Conservation (phyloP, 2,113 vertebrate genomes). For the Myxocyprinus asiaticus region DNA sequence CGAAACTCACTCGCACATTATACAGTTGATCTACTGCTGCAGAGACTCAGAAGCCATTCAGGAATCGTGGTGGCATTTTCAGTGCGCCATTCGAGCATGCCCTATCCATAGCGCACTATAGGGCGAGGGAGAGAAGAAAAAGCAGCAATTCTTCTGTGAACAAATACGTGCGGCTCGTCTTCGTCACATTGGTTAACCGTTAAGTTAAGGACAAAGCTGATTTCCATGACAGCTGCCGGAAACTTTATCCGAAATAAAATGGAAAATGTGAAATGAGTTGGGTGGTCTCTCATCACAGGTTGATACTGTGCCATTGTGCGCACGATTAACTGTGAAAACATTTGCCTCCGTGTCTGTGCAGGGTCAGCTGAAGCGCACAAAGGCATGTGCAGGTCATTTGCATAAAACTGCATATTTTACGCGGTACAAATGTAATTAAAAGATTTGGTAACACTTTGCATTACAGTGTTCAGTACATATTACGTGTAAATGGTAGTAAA, state of each 20-base stretch:
- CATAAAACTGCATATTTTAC: conserved; percentile 3
- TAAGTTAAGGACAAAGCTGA: conserved; percentile 55
- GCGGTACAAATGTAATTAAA: background rate
- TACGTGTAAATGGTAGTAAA: too few relatives aligned
- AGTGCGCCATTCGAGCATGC: conserved; percentile 72
- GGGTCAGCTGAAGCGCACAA: conserved; percentile 21
- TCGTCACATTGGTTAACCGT: conserved; percentile 67
- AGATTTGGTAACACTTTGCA: too few relatives aligned
- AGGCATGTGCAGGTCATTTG: conserved; percentile 15
- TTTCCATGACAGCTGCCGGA: conserved; percentile 49
- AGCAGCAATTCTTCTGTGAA: conserved; percentile 62
- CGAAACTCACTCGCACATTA: conserved; percentile 94
- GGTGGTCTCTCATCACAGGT: conserved; percentile 54
- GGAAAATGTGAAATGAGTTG: conserved; percentile 45
- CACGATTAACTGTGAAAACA: conserved; percentile 57
- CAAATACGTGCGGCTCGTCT: conserved; percentile 45
- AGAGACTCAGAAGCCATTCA: conserved; percentile 73
- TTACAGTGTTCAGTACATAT: too few relatives aligned
- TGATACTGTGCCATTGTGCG: conserved; percentile 50
- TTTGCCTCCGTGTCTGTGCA: conserved; percentile 37
- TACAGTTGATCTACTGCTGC: conserved; percentile 98
- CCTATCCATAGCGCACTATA: conserved; percentile 64
- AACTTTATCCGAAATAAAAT: conserved; percentile 35
- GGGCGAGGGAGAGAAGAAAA: conserved; percentile 63
- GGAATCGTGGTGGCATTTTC: conserved; percentile 92